phyloP scores from a whole-genome alignment of 2,113 vertebrate species.

The Narcine bancroftii region DNA sequence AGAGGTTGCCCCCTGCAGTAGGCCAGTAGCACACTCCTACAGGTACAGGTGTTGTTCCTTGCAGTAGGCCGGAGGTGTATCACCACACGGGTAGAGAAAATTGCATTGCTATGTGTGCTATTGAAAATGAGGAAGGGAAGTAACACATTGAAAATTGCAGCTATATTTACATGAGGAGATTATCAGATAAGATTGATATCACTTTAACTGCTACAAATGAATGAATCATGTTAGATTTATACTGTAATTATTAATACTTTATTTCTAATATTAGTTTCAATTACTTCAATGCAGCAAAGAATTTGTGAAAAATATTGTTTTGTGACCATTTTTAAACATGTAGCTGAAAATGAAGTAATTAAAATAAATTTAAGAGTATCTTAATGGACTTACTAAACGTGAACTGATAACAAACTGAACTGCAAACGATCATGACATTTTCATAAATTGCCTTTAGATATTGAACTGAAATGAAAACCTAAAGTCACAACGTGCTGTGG shows the following conservation, averaged over 20 bases:
- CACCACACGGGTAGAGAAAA: not conserved
- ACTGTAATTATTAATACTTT: not conserved
- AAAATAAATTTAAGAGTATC: not conserved
- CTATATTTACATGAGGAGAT: not conserved
- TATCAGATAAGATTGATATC: not conserved
- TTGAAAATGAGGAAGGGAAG: not conserved
- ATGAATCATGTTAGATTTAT: not conserved
- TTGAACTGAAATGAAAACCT: not conserved
- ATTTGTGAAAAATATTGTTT: not conserved
- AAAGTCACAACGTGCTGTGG: not conserved
- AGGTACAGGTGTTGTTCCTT: too few species aligned
- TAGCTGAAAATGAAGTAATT: not conserved
- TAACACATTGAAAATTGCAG: too few species aligned
- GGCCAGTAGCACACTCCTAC: too few species aligned
- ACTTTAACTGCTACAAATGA: not conserved
- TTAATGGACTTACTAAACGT: not conserved
- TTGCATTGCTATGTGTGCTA: not conserved
- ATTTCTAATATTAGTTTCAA: constrained; percentile 16
- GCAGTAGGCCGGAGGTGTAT: too few species aligned
- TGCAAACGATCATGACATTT: not conserved
- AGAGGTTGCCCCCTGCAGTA: too few species aligned
- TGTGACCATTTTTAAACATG: not conserved
- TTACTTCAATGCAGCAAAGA: not conserved
- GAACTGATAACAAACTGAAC: not conserved
- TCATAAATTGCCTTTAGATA: not conserved